These are phyloP conservation scores for Drosophila asahinai DNA, from an alignment of 1,140 invertebrate genomes.

Conservation along the genomic window DNA sequence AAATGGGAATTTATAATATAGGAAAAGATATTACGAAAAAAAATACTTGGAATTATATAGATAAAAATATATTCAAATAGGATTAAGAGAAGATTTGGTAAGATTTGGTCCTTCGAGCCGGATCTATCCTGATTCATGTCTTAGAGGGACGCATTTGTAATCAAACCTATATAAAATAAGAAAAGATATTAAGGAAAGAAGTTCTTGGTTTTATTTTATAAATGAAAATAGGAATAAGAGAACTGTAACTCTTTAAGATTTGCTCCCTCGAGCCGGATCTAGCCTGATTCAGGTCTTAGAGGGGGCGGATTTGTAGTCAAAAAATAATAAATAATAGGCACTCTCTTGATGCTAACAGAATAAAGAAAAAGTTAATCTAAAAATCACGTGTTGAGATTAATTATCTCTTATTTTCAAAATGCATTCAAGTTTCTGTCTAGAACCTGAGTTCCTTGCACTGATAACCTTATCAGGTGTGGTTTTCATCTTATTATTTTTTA, in stretches of 20 bases:
- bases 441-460: background rate
- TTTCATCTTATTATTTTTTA: background rate
- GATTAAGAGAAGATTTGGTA: too few species aligned
- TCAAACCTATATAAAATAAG: too few species aligned
- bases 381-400: background rate
- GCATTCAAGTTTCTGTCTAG: background rate
- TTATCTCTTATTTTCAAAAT: background rate
- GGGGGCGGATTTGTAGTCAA: too few species aligned
- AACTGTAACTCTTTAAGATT: too few species aligned
- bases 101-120: too few species aligned
- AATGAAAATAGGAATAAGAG: too few species aligned
- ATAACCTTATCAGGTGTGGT: slow-evolving; percentile 15
- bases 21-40: background rate
- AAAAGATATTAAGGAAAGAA: background rate
- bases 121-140: too few species aligned
- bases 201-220: background rate
- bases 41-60: background rate
- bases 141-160: too few species aligned
- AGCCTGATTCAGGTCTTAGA: too few species aligned
- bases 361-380: background rate
- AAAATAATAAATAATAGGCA: too few species aligned
- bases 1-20: background rate
- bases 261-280: too few species aligned
- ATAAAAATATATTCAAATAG: background rate
- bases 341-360: too few species aligned